Evolutionary conservation across 2,113 vertebrate species (phyloP), one percentile per base, ranked within the genome.

Genomic region (Tringa solitaria): DNA sequence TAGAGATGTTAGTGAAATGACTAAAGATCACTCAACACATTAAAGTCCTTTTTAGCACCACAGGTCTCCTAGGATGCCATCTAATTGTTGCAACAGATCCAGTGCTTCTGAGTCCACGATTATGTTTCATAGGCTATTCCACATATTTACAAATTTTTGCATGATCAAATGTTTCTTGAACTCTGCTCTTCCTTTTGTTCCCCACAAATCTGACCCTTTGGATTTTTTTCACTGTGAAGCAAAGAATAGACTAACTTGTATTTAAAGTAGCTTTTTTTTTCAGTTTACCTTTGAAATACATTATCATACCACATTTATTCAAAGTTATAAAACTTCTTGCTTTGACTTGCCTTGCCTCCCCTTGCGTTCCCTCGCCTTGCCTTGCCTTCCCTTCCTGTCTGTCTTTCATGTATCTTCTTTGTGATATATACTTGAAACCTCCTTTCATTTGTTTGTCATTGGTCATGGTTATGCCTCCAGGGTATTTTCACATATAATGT

Each of bases 61-160:
- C 4, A 20, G 81, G 33, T 93, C 33, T 93, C 76, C 67, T 68
- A 95, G 63, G 82, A 79, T 81, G 10, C 27, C 6, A 64, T 85
- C 35, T 67, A 95, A 95, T 93, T 90, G n/a, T 81, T 96, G 43
- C 35, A 82, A 86, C 3, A 27, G 10, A 59, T 93, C 8, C 41
- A 75, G 21, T 41, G 26, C 14, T 76, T 95, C 79, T 83, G 48
- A 70, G 37, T 87, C n/a, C 59, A 87, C 1, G 28, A 5, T 68
- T 70, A n/a, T 61, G 14, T 15, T 97, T 92, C 50, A 75, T 50
- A 60, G 32, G 48, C 54, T 87, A 53, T 88, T 94, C 85, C 57
- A 56, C 8, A 6, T 81, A 27, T 94, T 96, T 95, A 95, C 22
- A 28, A 64, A 60, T 95, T 64, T 97, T 83, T 87, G 54, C 43